Evolutionary conservation across 2,113 vertebrate genomes (phyloP).

Genomic region (Prionailurus bengalensis): DNA sequence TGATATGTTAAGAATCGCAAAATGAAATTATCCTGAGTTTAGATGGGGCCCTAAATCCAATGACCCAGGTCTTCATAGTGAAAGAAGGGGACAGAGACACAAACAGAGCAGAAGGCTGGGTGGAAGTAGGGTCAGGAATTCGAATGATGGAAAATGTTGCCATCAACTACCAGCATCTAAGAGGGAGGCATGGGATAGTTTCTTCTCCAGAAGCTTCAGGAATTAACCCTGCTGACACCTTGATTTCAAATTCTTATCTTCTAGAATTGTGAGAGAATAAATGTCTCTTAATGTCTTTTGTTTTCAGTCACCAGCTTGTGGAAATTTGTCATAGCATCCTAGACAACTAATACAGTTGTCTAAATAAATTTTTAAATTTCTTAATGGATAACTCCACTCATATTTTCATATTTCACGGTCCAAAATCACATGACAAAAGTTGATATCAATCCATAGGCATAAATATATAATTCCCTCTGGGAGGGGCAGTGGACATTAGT

Average conservation of each 20-base stretch:
- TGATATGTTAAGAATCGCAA: neutral
- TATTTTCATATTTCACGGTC: neutral
- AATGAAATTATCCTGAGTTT: neutral
- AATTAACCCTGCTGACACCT: accelerated
- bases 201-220: neutral
- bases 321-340: neutral
- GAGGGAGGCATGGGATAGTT: neutral
- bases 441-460: neutral
- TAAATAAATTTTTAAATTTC: neutral
- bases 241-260: neutral
- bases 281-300: neutral
- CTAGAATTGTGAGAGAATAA: neutral
- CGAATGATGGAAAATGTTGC: neutral
- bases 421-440: neutral
- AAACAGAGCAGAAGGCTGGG: neutral
- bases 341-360: neutral
- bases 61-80: neutral
- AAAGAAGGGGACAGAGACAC: neutral
- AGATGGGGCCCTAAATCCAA: neutral
- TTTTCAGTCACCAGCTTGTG: neutral
- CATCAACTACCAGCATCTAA: neutral
- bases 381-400: neutral
- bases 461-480: neutral
- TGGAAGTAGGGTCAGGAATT: neutral
- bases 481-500: neutral